phyloP scores from a whole-genome alignment of 2,113 vertebrate species.

The Poecilia latipinna region DNA sequence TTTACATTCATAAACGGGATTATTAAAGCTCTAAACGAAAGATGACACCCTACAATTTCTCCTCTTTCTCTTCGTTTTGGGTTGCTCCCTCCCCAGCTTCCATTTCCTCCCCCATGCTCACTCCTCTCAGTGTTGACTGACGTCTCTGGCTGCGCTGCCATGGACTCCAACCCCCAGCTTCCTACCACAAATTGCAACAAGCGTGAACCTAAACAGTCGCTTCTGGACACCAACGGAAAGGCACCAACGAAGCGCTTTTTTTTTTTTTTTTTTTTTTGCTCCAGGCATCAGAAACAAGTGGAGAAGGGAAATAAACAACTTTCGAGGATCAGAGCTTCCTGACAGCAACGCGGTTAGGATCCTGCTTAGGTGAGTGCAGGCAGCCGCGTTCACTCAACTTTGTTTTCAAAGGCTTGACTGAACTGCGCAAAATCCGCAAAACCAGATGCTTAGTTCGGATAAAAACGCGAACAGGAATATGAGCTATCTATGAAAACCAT shows the following conservation, averaged over 20 bases:
- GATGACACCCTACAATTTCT: neutral
- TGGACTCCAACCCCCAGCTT: slow-evolving; percentile 16
- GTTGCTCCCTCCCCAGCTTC: slow-evolving; percentile 44
- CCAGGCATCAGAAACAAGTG: neutral
- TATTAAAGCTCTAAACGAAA: neutral
- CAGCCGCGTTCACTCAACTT: neutral
- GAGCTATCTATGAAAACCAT: neutral
- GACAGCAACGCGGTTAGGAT: neutral
- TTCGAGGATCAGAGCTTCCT: neutral
- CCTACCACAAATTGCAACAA: no score
- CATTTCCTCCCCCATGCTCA: neutral
- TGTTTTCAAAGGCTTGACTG: neutral
- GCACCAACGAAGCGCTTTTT: neutral
- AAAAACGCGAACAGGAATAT: neutral
- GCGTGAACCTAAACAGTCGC: neutral
- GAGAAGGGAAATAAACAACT: neutral
- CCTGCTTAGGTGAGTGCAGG: neutral
- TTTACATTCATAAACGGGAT: no score
- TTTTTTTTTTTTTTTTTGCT: no score
- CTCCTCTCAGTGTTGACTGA: neutral
- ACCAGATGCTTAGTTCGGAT: neutral
- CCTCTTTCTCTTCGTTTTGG: neutral
- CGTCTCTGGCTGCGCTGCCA: neutral
- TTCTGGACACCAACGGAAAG: neutral
- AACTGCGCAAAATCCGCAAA: neutral